These are phyloP conservation scores for Henricia sp. DNA, from an alignment of 53 echinoderm and acorn worm genomes.

Conservation along the genomic window DNA sequence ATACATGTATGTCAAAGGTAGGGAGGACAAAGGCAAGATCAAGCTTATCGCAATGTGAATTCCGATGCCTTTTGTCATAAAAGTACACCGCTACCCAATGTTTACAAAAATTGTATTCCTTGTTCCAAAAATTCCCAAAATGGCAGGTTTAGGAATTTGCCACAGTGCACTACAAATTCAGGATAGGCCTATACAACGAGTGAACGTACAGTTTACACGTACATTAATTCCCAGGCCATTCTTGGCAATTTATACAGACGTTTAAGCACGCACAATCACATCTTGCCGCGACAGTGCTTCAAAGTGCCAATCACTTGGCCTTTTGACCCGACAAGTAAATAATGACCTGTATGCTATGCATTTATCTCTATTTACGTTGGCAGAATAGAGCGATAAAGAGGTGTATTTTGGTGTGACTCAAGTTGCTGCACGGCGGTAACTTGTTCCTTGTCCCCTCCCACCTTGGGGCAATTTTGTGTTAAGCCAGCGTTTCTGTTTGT, in stretches of 20 bases:
- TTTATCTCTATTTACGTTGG: conserved; percentile 47
- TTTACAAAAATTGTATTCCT: too few species aligned
- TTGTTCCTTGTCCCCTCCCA: conserved; percentile 2
- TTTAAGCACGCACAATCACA: conserved; percentile 48
- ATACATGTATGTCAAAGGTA: too few species aligned
- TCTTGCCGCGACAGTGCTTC: conserved; percentile 6
- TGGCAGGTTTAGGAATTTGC: too few species aligned
- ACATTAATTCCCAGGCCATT: conserved; percentile 16
- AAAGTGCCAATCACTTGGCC: conserved; percentile 48
- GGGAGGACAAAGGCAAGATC: too few species aligned
- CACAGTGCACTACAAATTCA: too few species aligned
- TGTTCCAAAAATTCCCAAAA: too few species aligned
- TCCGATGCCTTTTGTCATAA: too few species aligned
- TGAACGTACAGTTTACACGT: too few species aligned
- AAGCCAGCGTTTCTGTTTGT: conserved; percentile 1
- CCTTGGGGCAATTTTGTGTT: conserved; percentile 18
- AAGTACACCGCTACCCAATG: too few species aligned
- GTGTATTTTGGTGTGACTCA: conserved; percentile 52
- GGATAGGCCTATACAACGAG: too few species aligned
- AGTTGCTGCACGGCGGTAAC: not conserved
- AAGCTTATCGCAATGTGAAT: too few species aligned
- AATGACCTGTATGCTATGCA: conserved; percentile 34
- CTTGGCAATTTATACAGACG: conserved; percentile 13
- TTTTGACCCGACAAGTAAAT: conserved; percentile 55
- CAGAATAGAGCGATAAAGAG: conserved; percentile 43